Evolutionary conservation across 2,113 vertebrate species (phyloP).

Genomic region (Ictalurus furcatus): DNA sequence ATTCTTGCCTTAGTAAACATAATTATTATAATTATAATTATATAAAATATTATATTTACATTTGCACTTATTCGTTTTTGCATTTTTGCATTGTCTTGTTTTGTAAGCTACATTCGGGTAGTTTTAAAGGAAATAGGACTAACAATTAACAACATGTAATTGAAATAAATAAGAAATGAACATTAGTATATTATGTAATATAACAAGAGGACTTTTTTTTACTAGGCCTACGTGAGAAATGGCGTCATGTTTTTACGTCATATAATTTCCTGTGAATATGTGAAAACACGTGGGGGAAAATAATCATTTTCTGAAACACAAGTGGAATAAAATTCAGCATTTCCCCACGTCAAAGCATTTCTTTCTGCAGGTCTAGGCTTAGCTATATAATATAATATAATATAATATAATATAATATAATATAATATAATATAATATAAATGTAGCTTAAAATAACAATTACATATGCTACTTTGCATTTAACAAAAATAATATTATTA

Average conservation of each 20-base stretch:
- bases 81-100: not conserved
- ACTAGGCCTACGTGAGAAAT: not conserved
- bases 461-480: not conserved
- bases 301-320: not conserved
- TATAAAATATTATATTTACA: not conserved
- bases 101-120: not conserved
- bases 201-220: not conserved
- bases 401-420: not conserved
- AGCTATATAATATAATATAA: not conserved
- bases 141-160: not conserved
- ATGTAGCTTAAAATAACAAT: not conserved
- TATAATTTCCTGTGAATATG: not conserved
- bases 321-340: not conserved
- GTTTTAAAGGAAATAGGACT: no score
- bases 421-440: not conserved
- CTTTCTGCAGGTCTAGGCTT: not conserved
- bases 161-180: not conserved
- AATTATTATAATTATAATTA: not conserved
- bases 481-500: not conserved
- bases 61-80: not conserved
- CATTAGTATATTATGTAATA: not conserved
- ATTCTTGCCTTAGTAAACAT: not conserved
- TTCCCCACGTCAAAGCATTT: not conserved
- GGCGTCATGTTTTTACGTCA: not conserved
- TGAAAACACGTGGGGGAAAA: not conserved